Evolutionary conservation across 1,140 invertebrate genomes (phyloP).

Genomic region (Linepithema humile): DNA sequence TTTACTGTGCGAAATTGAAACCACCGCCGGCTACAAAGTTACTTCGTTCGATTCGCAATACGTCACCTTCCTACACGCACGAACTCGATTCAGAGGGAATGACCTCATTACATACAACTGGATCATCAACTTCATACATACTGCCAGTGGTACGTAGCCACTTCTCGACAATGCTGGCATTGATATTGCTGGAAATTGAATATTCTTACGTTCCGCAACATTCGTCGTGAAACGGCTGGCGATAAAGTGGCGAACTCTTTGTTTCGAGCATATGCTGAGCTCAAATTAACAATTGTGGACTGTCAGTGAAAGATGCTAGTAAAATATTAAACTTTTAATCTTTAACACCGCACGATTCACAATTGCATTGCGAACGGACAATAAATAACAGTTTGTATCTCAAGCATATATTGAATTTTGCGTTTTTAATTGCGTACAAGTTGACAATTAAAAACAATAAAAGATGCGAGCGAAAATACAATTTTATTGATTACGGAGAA

Average conservation of each 20-base stretch:
- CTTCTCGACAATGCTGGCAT: constrained; percentile 54
- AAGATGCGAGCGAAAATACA: too few species aligned
- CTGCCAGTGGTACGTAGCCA: neutral
- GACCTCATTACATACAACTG: constrained; percentile 67
- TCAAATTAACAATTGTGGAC: neutral
- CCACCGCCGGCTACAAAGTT: constrained; percentile 64
- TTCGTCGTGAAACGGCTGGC: constrained; percentile 10
- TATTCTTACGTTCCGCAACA: constrained; percentile 44
- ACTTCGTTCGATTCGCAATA: constrained; percentile 61
- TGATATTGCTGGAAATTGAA: constrained; percentile 57
- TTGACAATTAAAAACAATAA: too few species aligned
- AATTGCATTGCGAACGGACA: too few species aligned
- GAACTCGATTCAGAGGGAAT: constrained; percentile 70
- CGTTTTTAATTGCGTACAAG: too few species aligned
- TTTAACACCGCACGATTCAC: too few species aligned
- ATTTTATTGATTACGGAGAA: too few species aligned
- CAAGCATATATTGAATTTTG: too few species aligned
- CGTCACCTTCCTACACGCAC: constrained; percentile 69
- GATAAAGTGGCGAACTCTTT: constrained; percentile 32
- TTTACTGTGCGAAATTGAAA: constrained; percentile 66
- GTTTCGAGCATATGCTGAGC: neutral
- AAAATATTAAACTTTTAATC: neutral
- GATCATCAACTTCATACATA: constrained; percentile 56
- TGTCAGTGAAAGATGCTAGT: neutral
- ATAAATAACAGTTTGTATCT: too few species aligned